phyloP scores from a whole-genome alignment of 2,113 vertebrate genomes.

The Megalops atlanticus region DNA sequence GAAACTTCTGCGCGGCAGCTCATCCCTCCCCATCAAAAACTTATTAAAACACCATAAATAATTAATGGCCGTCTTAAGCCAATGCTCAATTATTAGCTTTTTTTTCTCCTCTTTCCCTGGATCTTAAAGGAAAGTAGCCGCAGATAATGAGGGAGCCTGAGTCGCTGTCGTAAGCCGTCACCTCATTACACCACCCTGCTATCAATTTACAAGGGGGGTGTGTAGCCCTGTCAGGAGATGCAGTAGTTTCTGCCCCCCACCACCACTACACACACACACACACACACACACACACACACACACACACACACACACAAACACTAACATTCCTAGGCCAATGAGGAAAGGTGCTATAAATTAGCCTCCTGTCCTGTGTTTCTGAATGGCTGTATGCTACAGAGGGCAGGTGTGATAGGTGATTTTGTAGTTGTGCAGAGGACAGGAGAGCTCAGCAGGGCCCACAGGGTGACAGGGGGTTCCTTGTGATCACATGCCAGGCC shows the following conservation, averaged over 20 bases:
- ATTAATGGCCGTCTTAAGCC: constrained; percentile 55
- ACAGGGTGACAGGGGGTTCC: too few species aligned
- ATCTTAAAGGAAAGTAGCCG: constrained; percentile 55
- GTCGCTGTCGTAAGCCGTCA: constrained; percentile 60
- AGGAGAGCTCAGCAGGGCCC: too few species aligned
- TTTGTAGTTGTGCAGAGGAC: too few species aligned
- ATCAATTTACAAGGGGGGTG: constrained; percentile 59
- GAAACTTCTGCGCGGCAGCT: constrained; percentile 26
- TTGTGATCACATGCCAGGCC: too few species aligned
- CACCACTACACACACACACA: not conserved
- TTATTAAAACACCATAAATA: constrained; percentile 64
- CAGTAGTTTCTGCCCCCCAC: constrained; percentile 43
- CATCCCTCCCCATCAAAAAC: constrained; percentile 51
- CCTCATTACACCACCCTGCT: constrained; percentile 59
- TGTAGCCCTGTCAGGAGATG: constrained; percentile 53
- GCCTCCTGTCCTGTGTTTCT: not conserved
- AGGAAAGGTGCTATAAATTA: constrained; percentile 2
- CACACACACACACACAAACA: too few species aligned
- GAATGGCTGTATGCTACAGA: too few species aligned
- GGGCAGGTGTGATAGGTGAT: too few species aligned
- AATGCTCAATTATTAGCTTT: constrained; percentile 53
- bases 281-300: not conserved
- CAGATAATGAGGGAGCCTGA: constrained; percentile 56
- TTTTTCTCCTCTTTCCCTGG: not conserved
- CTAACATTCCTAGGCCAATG: not conserved